Percentiles rank a stretch among this genome's conserved stretches.
phyloP scores from a whole-genome alignment of 2,113 vertebrate genomes.

The Aplodontia rufa region DNA sequence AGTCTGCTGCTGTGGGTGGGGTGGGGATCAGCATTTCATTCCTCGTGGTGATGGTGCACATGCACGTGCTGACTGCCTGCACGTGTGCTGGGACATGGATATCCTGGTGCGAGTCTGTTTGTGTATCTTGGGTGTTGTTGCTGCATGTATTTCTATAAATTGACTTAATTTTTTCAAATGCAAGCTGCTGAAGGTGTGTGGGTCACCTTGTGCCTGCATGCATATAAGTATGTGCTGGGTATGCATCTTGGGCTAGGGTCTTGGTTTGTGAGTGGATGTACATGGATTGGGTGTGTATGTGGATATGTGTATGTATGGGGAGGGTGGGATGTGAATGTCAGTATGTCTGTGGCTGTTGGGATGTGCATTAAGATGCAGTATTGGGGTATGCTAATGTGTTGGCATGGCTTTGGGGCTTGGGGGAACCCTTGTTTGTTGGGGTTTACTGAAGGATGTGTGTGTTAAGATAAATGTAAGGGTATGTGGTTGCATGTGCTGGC shows the following conservation, averaged over 20 bases:
- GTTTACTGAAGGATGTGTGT: not conserved
- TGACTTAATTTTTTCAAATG: not conserved
- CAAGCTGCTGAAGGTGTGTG: not conserved
- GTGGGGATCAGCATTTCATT: not conserved
- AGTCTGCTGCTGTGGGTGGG: not conserved
- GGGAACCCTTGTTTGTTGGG: not conserved
- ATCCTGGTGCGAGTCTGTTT: not conserved
- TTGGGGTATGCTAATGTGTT: not conserved
- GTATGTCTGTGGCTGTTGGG: not conserved
- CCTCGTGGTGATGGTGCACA: rapidly evolving
- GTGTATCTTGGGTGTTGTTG: not conserved
- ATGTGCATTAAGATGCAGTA: not conserved
- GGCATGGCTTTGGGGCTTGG: not conserved
- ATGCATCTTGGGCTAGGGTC: not conserved
- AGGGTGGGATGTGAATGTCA: not conserved
- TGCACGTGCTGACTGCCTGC: not conserved
- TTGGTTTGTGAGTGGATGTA: not conserved
- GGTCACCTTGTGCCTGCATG: rapidly evolving
- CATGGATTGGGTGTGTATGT: rapidly evolving
- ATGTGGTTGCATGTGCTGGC: not conserved
- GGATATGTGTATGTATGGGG: rapidly evolving
- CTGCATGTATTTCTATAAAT: rapidly evolving
- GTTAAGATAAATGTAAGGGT: not conserved
- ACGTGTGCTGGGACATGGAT: no score
- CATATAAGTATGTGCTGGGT: not conserved